Percentiles rank a stretch among this genome's conserved stretches.
Evolutionary conservation across 2,113 vertebrate species (phyloP).

Genomic region (Beaufortia kweichowensis): DNA sequence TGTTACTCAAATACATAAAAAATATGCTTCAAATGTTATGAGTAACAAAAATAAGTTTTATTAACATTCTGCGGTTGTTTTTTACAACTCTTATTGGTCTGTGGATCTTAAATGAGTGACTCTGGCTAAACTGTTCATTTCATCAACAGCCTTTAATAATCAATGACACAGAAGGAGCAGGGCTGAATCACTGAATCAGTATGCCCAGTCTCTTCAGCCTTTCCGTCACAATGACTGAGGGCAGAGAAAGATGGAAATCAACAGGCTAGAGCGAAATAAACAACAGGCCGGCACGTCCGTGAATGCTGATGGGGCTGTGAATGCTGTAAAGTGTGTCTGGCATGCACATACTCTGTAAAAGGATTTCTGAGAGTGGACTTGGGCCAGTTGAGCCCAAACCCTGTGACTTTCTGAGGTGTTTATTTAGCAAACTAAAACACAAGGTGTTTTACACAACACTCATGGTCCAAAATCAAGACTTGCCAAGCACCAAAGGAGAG

Average conservation of each 20-base stretch:
- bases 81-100: no score
- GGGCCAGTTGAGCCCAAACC: constrained; percentile 21
- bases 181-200: constrained; percentile 15
- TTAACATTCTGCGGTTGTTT: no score
- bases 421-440: constrained; percentile 49
- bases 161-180: constrained; percentile 11
- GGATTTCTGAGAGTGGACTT: not conserved
- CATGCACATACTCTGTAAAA: constrained; percentile 1
- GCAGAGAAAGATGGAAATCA: constrained; percentile 32
- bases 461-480: not conserved
- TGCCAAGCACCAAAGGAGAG: not conserved
- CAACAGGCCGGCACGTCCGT: constrained; percentile 30
- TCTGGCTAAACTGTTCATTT: not conserved
- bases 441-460: constrained; percentile 33
- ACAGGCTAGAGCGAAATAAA: constrained; percentile 37
- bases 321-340: not conserved
- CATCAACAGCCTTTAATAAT: not conserved
- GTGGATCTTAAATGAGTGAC: not conserved
- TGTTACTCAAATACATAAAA: no score
- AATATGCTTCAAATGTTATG: not conserved
- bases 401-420: constrained; percentile 24
- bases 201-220: not conserved
- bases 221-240: constrained; percentile 32
- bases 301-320: constrained; percentile 37
- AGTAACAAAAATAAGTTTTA: not conserved